These are phyloP conservation scores for Poecilia wingei DNA, from an alignment of 2,797 vertebrate genomes.

Conservation along the genomic window DNA sequence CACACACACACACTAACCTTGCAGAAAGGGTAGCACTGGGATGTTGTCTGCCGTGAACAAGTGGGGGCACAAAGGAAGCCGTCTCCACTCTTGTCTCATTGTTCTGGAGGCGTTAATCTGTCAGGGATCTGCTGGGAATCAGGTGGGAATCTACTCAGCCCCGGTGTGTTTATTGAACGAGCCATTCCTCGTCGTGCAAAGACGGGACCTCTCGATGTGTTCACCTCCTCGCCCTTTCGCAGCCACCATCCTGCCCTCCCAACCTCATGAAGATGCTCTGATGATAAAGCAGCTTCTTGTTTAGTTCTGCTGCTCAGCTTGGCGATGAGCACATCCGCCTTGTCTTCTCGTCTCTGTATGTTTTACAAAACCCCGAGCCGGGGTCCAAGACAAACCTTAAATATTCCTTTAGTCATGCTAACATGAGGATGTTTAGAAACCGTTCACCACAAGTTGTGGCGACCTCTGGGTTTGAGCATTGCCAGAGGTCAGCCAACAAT, in stretches of 20 bases:
- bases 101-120: conserved; percentile 79
- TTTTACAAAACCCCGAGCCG: conserved; percentile 50
- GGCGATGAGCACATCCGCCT: conserved; percentile 71
- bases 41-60: conserved; percentile 63
- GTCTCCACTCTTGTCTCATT: conserved; percentile 77
- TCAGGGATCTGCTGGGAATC: conserved; percentile 77
- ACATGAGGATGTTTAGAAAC: conserved; percentile 75
- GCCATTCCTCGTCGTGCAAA: conserved; percentile 30
- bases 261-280: conserved; percentile 47
- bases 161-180: conserved; percentile 59
- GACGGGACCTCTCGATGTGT: conserved; percentile 37
- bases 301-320: conserved; percentile 60
- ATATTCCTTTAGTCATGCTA: conserved; percentile 72
- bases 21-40: conserved; percentile 62
- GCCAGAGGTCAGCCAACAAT: conserved; percentile 77
- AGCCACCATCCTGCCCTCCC: conserved; percentile 47
- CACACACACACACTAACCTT: conserved; percentile 63
- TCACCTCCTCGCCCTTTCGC: conserved; percentile 19
- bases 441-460: conserved; percentile 63
- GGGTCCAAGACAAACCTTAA: conserved; percentile 67
- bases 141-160: conserved; percentile 74
- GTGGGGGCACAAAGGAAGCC: conserved; percentile 73
- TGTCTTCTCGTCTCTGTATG: conserved; percentile 56
- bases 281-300: conserved; percentile 67
- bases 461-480: conserved; percentile 62